Percentiles rank a stretch among this genome's conserved stretches.
Evolutionary conservation across 2,888 invertebrate species (phyloP).

Genomic region (Anarsia innoxiella): DNA sequence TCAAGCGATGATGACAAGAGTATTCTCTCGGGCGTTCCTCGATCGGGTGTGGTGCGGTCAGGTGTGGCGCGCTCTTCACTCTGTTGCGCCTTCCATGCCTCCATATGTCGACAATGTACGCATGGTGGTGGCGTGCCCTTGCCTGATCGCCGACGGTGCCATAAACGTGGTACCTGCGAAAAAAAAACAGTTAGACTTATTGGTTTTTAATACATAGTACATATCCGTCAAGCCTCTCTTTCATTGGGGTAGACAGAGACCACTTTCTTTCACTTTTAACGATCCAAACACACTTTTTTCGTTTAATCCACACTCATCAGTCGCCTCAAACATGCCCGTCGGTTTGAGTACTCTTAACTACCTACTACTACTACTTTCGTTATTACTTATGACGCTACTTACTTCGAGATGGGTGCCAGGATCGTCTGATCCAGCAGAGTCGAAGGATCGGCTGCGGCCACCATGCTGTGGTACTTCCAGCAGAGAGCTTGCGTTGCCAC

Average conservation of each 20-base stretch:
- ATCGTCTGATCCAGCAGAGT: slow-evolving; percentile 83
- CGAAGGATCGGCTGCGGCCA: slow-evolving; percentile 86
- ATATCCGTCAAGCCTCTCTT: no score
- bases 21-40: no score
- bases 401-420: slow-evolving; percentile 75
- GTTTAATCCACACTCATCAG: no score
- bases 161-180: slow-evolving; percentile 76
- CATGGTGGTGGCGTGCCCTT: slow-evolving; percentile 81
- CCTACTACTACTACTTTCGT: no score
- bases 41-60: slow-evolving; percentile 45
- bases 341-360: no score
- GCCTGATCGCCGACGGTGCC: slow-evolving; percentile 78
- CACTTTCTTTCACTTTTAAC: no score
- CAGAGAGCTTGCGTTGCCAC: slow-evolving; percentile 58
- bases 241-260: no score
- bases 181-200: no score
- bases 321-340: no score
- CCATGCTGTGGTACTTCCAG: slow-evolving; percentile 81
- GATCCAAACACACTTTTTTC: no score
- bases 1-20: slow-evolving; percentile 66
- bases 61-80: slow-evolving; percentile 59
- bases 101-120: slow-evolving; percentile 85
- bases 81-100: slow-evolving; percentile 79
- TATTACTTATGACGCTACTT: slow-evolving; percentile 15
- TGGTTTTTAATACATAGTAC: no score